Base-by-base conservation (phyloP, 2,113 vertebrate genomes). In the Isurus oxyrinchus region DNA sequence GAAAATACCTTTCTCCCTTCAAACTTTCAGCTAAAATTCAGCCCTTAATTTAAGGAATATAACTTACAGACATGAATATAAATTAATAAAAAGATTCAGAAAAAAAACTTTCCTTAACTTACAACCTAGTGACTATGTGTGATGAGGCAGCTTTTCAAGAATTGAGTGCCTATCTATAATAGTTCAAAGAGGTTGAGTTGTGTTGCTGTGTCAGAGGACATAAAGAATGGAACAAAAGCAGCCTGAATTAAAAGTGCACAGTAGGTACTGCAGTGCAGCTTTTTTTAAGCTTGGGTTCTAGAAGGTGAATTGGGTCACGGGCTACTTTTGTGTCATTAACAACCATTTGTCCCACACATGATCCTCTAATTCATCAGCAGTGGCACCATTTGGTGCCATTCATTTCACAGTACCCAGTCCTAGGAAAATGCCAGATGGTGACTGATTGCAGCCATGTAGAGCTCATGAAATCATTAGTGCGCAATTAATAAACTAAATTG, bases 341-440 rank as follows among this genome's bases (percentile, higher is more conserved):
- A 19, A 94, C 61, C n/a, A 63, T 94, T 94, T 94, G 90, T n/a
- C 90, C 59, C n/a, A 63, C 59, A 10, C 16, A 21, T 66, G 90
- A 63, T 94, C 61, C 59, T 94, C n/a, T 63, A 94, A 63, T 94
- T 94, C n/a, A n/a, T 61, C 90, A 40, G 16, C 90, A n/a, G 90
- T 91, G 59, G 55, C 90, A 23, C 57, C 90, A 93, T 61, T 93
- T 94, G 90, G 90, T n/a, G n/a, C 19, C 90, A 93, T 40, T 93
- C 90, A 59, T 35, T 40, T 94, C 66, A n/a, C 90, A 14, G 14
- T 94, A 14, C 59, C 59, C n/a, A 63, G 35, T 57, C 21, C 88
- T 35, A 91, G 13, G 11, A 57, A 59, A 59, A 35, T 94, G 59
- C 90, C 90, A 94, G 90, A 94, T 94, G 90, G 90, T 59, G 55